These are phyloP conservation scores for Hirudo medicinalis DNA, from an alignment of 1,140 invertebrate genomes.

Conservation along the genomic window DNA sequence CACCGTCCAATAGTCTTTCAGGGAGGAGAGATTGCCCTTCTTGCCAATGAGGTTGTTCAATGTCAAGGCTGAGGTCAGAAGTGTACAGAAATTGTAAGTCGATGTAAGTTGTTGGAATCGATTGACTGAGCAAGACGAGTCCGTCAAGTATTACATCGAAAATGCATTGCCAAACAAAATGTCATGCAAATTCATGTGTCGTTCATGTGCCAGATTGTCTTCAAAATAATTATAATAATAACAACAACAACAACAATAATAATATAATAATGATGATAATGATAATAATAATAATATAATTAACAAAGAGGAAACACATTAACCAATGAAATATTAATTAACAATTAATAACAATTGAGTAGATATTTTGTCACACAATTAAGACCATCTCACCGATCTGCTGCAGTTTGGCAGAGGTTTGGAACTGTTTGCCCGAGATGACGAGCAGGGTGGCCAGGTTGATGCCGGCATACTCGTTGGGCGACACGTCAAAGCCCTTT, in stretches of 20 bases:
- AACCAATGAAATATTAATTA: no score
- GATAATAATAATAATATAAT: constrained; percentile 6
- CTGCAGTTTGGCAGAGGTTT: constrained; percentile 33
- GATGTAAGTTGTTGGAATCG: neutral
- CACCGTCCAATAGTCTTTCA: constrained; percentile 98
- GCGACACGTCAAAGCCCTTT: constrained; percentile 90
- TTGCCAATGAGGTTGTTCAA: constrained; percentile 94
- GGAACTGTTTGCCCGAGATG: constrained; percentile 89
- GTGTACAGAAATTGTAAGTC: neutral
- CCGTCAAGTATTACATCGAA: no score
- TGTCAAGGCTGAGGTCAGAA: constrained; percentile 57
- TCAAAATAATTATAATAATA: neutral
- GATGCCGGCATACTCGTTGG: constrained; percentile 97
- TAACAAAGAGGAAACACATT: no score
- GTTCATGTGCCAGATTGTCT: no score
- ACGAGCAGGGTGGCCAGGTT: constrained; percentile 94
- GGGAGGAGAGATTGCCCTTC: constrained; percentile 79
- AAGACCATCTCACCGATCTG: constrained; percentile 32
- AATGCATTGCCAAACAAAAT: no score
- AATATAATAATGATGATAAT: neutral
- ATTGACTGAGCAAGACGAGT: no score
- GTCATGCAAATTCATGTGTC: no score
- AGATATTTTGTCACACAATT: no score
- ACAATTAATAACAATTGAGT: no score
- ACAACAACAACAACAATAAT: neutral